A percentile compares a stretch with the other conserved stretches of the same genome.
These are phyloP conservation scores for Cassiopea xamachana DNA, from an alignment of 30 jellyfish, hydroid and myxozoan genomes.

Conservation along the genomic window DNA sequence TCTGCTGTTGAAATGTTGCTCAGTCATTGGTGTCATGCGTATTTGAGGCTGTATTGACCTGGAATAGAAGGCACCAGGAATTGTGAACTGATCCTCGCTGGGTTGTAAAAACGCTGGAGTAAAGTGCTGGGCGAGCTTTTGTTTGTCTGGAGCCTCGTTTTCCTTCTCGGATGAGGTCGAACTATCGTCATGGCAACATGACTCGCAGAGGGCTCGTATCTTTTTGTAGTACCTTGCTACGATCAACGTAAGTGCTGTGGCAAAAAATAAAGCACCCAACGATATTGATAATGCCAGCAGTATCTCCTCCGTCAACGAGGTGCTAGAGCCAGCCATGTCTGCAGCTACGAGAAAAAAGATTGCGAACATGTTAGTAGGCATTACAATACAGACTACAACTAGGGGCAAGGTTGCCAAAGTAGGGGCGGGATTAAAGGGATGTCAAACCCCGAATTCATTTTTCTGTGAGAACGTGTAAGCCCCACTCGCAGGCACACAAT, in stretches of 20 bases:
- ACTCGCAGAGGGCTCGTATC: slow-evolving; percentile 40
- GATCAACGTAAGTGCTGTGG: slow-evolving; percentile 62
- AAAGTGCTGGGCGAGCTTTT: background rate
- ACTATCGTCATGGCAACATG: slow-evolving; percentile 21
- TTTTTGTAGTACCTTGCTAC: slow-evolving; percentile 56
- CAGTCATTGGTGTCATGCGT: background rate
- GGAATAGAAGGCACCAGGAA: slow-evolving; percentile 55
- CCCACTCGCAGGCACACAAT: too few relatives aligned
- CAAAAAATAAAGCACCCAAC: slow-evolving; percentile 56
- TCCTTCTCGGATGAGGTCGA: slow-evolving; percentile 45
- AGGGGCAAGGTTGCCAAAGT: too few relatives aligned
- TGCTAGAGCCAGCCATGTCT: slow-evolving; percentile 14
- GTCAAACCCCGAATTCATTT: too few relatives aligned
- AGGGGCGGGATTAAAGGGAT: too few relatives aligned
- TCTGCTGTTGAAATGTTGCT: background rate
- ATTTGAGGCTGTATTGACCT: slow-evolving; percentile 64
- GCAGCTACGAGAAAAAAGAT: background rate
- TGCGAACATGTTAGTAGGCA: too few relatives aligned
- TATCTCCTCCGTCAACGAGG: slow-evolving; percentile 43
- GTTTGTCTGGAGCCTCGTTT: slow-evolving; percentile 8
- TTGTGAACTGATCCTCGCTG: slow-evolving; percentile 37
- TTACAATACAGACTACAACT: too few relatives aligned
- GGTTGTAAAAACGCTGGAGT: slow-evolving; percentile 50
- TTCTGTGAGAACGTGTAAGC: too few relatives aligned
- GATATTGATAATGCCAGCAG: slow-evolving; percentile 55